phyloP scores from a whole-genome alignment of 2,797 vertebrate genomes.

The Kryptopterus vitreolus region DNA sequence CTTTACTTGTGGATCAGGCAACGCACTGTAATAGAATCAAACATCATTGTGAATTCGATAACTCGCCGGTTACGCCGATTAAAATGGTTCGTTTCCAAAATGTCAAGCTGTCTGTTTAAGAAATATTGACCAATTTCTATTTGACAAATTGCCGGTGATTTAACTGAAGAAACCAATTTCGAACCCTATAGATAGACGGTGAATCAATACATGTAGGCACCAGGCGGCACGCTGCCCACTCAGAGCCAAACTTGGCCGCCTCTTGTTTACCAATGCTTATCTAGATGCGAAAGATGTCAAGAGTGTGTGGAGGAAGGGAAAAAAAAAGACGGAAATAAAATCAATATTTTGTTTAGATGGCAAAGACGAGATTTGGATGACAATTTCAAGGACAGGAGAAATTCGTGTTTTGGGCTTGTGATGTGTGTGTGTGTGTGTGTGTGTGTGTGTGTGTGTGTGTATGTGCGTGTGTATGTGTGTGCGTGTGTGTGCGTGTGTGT shows the following conservation, averaged over 20 bases:
- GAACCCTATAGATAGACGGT: slow-evolving; percentile 27
- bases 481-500: background rate
- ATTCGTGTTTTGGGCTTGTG: slow-evolving; percentile 11
- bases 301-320: slow-evolving; percentile 9
- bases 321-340: slow-evolving; percentile 29
- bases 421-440: background rate
- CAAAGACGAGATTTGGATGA: slow-evolving; percentile 35
- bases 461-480: slow-evolving; percentile 9
- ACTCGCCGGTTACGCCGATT: slow-evolving; percentile 1
- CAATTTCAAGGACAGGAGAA: slow-evolving; percentile 41
- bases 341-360: slow-evolving; percentile 44
- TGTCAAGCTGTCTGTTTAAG: slow-evolving; percentile 21
- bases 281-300: slow-evolving; percentile 41
- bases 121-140: slow-evolving; percentile 14
- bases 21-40: background rate
- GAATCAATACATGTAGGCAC: slow-evolving; percentile 31
- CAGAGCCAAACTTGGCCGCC: slow-evolving; percentile 35
- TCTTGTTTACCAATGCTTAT: slow-evolving; percentile 41
- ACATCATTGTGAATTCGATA: slow-evolving; percentile 7
- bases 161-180: slow-evolving; percentile 30
- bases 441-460: background rate
- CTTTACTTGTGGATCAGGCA: background rate
- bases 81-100: slow-evolving; percentile 19
- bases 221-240: slow-evolving; percentile 39
- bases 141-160: slow-evolving; percentile 27